Conservation (phyloP, 2,113 vertebrate genomes). For the Tetrao urogallus region DNA sequence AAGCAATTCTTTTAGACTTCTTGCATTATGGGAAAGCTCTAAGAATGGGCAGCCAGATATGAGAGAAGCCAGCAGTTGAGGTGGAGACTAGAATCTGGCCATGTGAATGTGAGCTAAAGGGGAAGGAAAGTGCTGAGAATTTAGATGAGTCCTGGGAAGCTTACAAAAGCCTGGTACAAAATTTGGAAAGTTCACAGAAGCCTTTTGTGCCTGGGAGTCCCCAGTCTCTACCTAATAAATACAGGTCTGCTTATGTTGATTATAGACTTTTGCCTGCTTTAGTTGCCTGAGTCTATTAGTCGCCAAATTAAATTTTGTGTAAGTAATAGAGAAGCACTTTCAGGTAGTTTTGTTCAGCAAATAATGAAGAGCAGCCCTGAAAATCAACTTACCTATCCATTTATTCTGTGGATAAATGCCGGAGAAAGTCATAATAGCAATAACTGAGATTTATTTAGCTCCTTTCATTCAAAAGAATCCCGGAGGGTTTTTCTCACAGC, state of each 20-base stretch:
- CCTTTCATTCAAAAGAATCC: constrained; percentile 49
- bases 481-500: constrained; percentile 51
- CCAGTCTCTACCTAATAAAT: constrained; percentile 31
- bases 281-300: constrained; percentile 62
- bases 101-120: neutral
- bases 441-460: constrained; percentile 67
- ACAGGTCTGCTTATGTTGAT: constrained; percentile 55
- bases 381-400: constrained; percentile 66
- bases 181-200: constrained; percentile 14
- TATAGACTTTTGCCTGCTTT: constrained; percentile 10
- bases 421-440: constrained; percentile 49
- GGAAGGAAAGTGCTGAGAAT: neutral
- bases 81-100: neutral
- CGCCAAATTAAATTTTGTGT: constrained; percentile 74
- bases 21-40: neutral
- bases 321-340: constrained; percentile 68
- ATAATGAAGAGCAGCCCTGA: constrained; percentile 69
- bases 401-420: constrained; percentile 65
- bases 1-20: neutral
- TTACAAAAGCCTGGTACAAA: neutral
- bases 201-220: neutral
- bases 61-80: neutral
- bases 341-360: constrained; percentile 71
- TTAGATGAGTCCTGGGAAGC: neutral
- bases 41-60: neutral